Percentiles rank a stretch among this genome's conserved stretches.
Evolutionary conservation across 2,888 invertebrate species (phyloP).

Genomic region (Mesorhabditis spiculigera): DNA sequence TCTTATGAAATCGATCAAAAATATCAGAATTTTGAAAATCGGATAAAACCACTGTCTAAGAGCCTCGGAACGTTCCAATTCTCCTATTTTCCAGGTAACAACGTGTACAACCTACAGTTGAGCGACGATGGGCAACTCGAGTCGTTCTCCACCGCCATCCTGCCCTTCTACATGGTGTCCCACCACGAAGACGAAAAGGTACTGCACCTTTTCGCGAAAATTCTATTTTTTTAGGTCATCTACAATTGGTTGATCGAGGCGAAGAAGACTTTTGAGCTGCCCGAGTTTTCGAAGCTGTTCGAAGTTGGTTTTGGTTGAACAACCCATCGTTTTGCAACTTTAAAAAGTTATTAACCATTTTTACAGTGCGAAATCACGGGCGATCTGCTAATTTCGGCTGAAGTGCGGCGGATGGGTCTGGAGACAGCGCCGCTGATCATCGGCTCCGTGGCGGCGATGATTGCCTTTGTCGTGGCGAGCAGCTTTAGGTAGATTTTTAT

Average conservation of each 20-base stretch:
- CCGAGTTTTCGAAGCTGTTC: slow-evolving; percentile 25
- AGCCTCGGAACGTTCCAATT: background rate
- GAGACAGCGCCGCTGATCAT: slow-evolving; percentile 49
- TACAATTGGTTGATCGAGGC: slow-evolving; percentile 41
- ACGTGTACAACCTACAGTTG: slow-evolving; percentile 47
- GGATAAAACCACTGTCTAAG: too few species aligned
- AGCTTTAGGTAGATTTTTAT: slow-evolving; percentile 32
- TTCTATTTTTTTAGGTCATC: slow-evolving; percentile 26
- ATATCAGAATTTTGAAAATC: too few species aligned
- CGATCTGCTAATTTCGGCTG: slow-evolving; percentile 49
- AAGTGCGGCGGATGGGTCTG: slow-evolving; percentile 51
- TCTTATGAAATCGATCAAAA: background rate
- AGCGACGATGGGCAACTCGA: slow-evolving; percentile 22
- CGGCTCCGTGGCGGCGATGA: slow-evolving; percentile 48
- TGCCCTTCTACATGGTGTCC: slow-evolving; percentile 48
- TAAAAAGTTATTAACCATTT: slow-evolving; percentile 9
- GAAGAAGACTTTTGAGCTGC: slow-evolving; percentile 32
- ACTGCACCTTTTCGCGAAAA: background rate
- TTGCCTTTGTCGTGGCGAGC: slow-evolving; percentile 42
- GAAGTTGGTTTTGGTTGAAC: slow-evolving; percentile 1
- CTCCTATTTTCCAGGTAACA: slow-evolving; percentile 40
- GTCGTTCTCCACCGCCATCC: slow-evolving; percentile 46
- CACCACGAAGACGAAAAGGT: slow-evolving; percentile 10
- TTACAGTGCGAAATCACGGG: slow-evolving; percentile 47
- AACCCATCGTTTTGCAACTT: background rate